Conservation (phyloP, 2,888 invertebrate genomes). For the Caenorhabditis macrosperma region DNA sequence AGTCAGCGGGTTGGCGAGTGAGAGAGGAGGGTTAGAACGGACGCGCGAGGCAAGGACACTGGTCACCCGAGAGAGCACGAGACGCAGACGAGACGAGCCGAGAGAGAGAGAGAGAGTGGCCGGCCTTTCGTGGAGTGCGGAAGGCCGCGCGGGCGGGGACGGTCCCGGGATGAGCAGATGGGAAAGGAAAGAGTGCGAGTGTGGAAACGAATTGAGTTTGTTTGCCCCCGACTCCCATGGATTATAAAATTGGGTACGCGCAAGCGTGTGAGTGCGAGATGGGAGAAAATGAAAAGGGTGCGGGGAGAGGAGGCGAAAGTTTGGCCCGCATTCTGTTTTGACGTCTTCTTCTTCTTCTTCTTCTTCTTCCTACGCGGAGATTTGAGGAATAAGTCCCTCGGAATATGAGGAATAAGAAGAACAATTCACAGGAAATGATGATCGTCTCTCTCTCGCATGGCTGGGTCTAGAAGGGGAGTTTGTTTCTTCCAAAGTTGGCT, state of each 20-base stretch:
- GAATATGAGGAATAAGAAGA: no score
- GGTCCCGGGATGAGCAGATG: conserved; percentile 43
- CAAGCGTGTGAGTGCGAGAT: conserved; percentile 8
- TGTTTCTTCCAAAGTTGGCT: no score
- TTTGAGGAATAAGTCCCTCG: no score
- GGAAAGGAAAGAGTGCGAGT: conserved; percentile 11
- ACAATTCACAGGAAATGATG: no score
- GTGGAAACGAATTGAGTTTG: conserved; percentile 49
- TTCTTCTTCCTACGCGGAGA: no score
- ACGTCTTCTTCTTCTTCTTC: no score
- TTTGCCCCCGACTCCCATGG: conserved; percentile 50
- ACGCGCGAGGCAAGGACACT: conserved; percentile 40
- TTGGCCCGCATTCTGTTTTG: neutral
- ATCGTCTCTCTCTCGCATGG: no score
- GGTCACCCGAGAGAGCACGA: conserved; percentile 32
- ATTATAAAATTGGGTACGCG: conserved; percentile 55
- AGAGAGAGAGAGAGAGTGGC: no score
- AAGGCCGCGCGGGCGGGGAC: conserved; percentile 34
- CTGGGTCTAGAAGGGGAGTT: no score
- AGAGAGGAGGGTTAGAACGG: conserved; percentile 33
- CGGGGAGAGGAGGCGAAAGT: no score
- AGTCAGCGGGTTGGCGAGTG: conserved; percentile 44
- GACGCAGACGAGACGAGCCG: conserved; percentile 26
- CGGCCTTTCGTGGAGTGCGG: conserved; percentile 4
- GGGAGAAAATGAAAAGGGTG: neutral